phyloP scores from a whole-genome alignment of 2,113 vertebrate genomes.

The Orthonyx spaldingii region DNA sequence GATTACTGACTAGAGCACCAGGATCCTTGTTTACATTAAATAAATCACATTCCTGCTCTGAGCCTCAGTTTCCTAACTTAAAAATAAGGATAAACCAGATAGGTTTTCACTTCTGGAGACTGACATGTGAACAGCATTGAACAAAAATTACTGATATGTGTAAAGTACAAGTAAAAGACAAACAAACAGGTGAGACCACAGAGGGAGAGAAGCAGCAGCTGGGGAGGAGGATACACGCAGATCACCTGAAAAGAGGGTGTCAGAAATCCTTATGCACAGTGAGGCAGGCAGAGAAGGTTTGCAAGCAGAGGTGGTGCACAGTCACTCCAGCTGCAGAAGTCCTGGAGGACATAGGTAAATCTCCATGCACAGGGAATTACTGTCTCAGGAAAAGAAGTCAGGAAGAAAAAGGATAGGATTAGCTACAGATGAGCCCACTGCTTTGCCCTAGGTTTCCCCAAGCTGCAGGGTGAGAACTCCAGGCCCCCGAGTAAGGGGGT shows the following conservation, averaged over 20 bases:
- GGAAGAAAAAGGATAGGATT: not conserved
- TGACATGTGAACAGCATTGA: not conserved
- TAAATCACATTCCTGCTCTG: not conserved
- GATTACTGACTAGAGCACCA: not conserved
- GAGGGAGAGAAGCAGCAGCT: not conserved
- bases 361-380: not conserved
- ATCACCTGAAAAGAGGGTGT: not conserved
- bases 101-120: not conserved
- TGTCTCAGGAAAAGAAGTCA: not conserved
- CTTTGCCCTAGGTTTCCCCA: not conserved
- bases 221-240: not conserved
- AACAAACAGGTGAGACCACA: not conserved
- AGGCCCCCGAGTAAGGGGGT: not conserved
- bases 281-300: not conserved
- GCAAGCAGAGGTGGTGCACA: not conserved
- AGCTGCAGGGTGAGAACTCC: accelerated
- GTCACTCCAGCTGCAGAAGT: not conserved
- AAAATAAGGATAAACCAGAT: not conserved
- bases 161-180: not conserved
- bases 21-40: not conserved
- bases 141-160: not conserved
- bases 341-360: not conserved
- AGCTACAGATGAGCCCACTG: not conserved
- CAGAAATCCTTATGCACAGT: not conserved
- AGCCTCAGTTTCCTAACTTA: not conserved